Percentiles rank a stretch among this genome's conserved stretches.
Evolutionary conservation across 2,797 vertebrate genomes (phyloP).

Genomic region (Macropus fuliginosus): DNA sequence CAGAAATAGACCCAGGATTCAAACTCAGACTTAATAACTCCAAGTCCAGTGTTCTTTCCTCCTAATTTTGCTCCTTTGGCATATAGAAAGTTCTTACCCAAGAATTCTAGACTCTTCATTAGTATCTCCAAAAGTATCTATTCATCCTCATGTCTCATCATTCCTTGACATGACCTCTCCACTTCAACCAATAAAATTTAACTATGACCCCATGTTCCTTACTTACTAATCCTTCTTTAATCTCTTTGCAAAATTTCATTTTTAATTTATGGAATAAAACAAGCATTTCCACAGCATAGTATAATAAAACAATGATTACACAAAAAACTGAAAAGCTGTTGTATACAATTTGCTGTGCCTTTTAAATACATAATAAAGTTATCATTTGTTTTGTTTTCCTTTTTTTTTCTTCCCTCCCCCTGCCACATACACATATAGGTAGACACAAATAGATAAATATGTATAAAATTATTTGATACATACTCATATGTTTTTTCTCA

Average conservation of each 20-base stretch:
- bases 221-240: not conserved
- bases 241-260: not conserved
- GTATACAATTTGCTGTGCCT: not conserved
- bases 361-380: not conserved
- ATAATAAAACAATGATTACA: not conserved
- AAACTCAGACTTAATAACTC: not conserved
- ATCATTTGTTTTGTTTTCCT: not conserved
- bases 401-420: not conserved
- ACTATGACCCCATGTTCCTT: not conserved
- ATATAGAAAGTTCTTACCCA: not conserved
- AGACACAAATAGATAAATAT: not conserved
- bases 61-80: not conserved
- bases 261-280: not conserved
- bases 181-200: constrained; percentile 3
- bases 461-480: not conserved
- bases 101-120: not conserved
- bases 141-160: not conserved
- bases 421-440: not conserved
- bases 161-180: not conserved
- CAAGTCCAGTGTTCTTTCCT: not conserved
- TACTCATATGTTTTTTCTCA: not conserved
- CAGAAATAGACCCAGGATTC: not conserved
- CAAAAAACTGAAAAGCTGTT: not conserved
- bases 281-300: not conserved
- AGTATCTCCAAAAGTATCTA: too few relatives aligned